Base-by-base conservation (phyloP, 2,797 vertebrate genomes). In the Urosaurus nigricauda region DNA sequence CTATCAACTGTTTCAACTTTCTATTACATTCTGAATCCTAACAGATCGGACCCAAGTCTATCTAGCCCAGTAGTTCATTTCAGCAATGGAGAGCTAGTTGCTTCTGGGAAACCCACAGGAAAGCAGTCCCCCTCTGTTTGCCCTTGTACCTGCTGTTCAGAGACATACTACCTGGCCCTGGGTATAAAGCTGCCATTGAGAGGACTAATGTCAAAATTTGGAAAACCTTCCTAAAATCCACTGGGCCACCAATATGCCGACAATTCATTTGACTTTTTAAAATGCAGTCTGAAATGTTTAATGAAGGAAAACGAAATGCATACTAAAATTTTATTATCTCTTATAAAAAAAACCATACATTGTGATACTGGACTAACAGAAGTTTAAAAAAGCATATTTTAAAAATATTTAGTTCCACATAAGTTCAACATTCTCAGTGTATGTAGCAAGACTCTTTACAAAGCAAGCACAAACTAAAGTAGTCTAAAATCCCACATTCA, bases 291-390 rank as follows among this genome's bases (percentile, higher is more conserved):
- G 19, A 35, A 35, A 7, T 32, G 0, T 74, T 84, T 84, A 77
- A 71, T 71, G 9, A 29, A 74, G 2, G 58, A 63, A 47, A 68
- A 24, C 6, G 37, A 37, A 40, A 37, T 19, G 37, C 47, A 40
- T n/a, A 63, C 19, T 68, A 68, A 51, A 21, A 16, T 88, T 88
- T 83, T 92, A 77, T 40, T 68, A 29, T 65, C 56, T 63, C 86
- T 3, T 90, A 81, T 84, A 29, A 58, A 80, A 84, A 75, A 47
- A 88, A 79, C 47, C 83, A 85, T 91, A 88, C 58, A 73, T 80
- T 88, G 47, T 65, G 60, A 86, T 88, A 35, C 9, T 75, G 74
- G 83, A 86, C 40, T 68, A 86, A 86, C 58, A 88, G 84, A 90
- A 88, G 13, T 26, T 51, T 17, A 26, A 3, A 58, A 80, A 32